Base-by-base conservation (phyloP, 2,888 invertebrate genomes). In the Kuschelorhynchus macadamiae region DNA sequence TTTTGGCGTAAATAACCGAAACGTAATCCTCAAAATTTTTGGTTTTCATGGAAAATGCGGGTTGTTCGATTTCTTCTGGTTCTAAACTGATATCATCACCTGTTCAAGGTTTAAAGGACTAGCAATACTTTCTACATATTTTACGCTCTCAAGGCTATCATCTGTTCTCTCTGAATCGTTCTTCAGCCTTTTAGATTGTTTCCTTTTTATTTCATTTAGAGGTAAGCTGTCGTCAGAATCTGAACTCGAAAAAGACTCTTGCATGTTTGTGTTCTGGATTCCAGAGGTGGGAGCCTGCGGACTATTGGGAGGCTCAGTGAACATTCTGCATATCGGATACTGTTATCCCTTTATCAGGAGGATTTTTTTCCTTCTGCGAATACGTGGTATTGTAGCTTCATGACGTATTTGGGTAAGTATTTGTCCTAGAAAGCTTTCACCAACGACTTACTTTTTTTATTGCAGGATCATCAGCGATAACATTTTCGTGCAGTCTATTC, bases 381-480 rank as follows among this genome's bases (percentile, higher is more conserved):
- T 46, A 64, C 56, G 64, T 47, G 46, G 47, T 21, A 57, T 57
- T 62, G 63, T 63, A 42, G 63, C 44, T 63, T 60, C 42, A 39
- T 16, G n/a, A n/a, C n/a, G 55, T 56, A 16, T 30, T 33, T 39
- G 9, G 39, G 16, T n/a, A n/a, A 39, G n/a, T n/a, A 39, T 11
- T 7, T 39, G 39, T 39, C 12, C 12, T 12, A 39, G 25, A 39
- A 39, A 39, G 39, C 39, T 39, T 39, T 39, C 39, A 7, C 12
- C 12, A 39, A 39, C 39, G 12, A 39, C 39, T n/a, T n/a, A n/a
- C n/a, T 39, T 39, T 12, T 39, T 39, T 39, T 14, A 14, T 12
- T 41, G 41, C 41, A 14, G 41, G 46, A 42, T 60, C 41, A 33
- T 61, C 52, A 44, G 12, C 32, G 12, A 53, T 42, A 39, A 61